Percentiles rank a stretch among this genome's conserved stretches.
These are phyloP conservation scores for Sogatella furcifera DNA, from an alignment of 1,140 invertebrate species.

Conservation along the genomic window DNA sequence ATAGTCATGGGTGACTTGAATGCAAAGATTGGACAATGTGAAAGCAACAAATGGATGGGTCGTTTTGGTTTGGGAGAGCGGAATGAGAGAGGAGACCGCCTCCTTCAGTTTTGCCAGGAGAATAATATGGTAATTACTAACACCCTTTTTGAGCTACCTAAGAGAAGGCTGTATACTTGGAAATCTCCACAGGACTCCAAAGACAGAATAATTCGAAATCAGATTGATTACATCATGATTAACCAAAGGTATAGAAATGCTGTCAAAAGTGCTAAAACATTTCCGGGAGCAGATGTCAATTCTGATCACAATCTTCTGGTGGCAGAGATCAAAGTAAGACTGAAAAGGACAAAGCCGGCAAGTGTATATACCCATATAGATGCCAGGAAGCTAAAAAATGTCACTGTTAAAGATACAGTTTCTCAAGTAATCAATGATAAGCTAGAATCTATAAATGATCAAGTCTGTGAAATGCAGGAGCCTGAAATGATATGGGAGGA, in stretches of 20 bases:
- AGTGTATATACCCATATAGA: background rate
- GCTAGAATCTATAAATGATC: slow-evolving; percentile 9
- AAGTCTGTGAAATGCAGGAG: background rate
- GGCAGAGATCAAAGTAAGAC: slow-evolving; percentile 7
- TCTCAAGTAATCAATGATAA: background rate
- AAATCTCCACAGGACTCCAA: slow-evolving; percentile 26
- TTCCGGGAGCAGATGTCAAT: background rate
- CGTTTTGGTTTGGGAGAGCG: slow-evolving; percentile 22
- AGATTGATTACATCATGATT: slow-evolving; percentile 30
- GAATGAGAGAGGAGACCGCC: slow-evolving; percentile 27
- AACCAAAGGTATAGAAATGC: slow-evolving; percentile 26
- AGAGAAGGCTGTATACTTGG: slow-evolving; percentile 29
- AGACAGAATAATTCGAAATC: slow-evolving; percentile 26
- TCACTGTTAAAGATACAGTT: background rate
- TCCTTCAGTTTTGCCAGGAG: slow-evolving; percentile 28
- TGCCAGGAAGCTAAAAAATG: background rate
- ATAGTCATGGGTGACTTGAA: slow-evolving; percentile 26
- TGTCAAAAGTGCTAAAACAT: slow-evolving; percentile 20
- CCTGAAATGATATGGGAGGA: background rate
- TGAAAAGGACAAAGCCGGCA: background rate
- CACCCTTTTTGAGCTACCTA: slow-evolving; percentile 25
- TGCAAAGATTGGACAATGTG: slow-evolving; percentile 22
- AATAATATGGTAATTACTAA: slow-evolving; percentile 27
- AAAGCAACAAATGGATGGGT: slow-evolving; percentile 6
- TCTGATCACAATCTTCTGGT: slow-evolving; percentile 29